Evolutionary conservation across 2,888 invertebrate genomes (phyloP), one percentile per base, ranked within the genome.

Genomic region (Drosophila koepferae): DNA sequence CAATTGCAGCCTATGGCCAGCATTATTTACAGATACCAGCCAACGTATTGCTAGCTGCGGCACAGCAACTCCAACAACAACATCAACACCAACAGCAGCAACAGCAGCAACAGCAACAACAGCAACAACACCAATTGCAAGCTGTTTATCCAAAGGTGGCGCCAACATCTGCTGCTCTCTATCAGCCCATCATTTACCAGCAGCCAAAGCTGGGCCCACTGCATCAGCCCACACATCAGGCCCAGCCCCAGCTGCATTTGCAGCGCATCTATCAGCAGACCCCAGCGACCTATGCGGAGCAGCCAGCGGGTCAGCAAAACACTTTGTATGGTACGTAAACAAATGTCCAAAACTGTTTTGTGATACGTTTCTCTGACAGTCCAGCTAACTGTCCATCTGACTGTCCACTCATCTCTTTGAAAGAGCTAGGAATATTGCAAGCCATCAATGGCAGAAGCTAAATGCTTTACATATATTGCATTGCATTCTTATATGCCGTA

Each of bases 21-120:
- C 88, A 88, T n/a, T 87, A 81, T 44, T 51, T 91, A 18, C 91
- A 91, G 63, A 80, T 91, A 51, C 91, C 91, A 1, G 77, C 86
- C 16, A 86, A 77, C 56, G 67, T 83, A 7, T 56, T 91, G 58
- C 63, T 90, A 6, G 87, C 90, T n/a, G 89, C 89, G 18, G 76
- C 81, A 44, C 90, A 89, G 34, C 84, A 84, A 31, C 68, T 80
- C 31, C 90, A 89, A 18, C 84, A 74, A 8, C 84, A 81, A 8
- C 80, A 63, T 8, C 74, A 66, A 2, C 81, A 71, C 0, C 77
- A 71, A 3, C 70, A 63, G 2, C 77, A 67, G 0, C 77, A 76
- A 18, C 74, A 67, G 1, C 79, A 69, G 1, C 77, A 67, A 2
- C 70, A 66, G 28, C 28, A 28, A 4, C 28, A 28, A 5, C 28